Conservation (phyloP, 2,888 invertebrate species). For the Xestia rhomboidea region DNA sequence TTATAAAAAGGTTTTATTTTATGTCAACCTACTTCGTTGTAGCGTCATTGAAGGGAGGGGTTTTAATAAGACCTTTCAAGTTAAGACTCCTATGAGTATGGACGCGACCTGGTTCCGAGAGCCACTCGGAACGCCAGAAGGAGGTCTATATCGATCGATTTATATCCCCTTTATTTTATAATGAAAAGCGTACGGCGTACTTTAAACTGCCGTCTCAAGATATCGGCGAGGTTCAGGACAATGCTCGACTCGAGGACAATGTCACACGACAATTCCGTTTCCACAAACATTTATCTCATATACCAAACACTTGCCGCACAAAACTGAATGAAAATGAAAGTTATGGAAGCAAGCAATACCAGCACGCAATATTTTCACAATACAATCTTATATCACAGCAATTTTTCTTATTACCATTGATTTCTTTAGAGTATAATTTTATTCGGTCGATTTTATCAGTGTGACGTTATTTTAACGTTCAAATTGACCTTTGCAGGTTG, state of each 20-base stretch:
- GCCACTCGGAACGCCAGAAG: slow-evolving; percentile 65
- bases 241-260: slow-evolving; percentile 24
- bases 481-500: slow-evolving; percentile 32
- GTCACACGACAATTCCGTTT: slow-evolving; percentile 21
- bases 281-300: slow-evolving; percentile 49
- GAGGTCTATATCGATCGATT: slow-evolving; percentile 64
- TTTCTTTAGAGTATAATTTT: slow-evolving; percentile 46
- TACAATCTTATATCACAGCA: slow-evolving; percentile 58
- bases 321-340: slow-evolving; percentile 67
- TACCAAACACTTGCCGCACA: slow-evolving; percentile 23
- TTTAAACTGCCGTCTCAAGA: slow-evolving; percentile 20
- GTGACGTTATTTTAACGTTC: slow-evolving; percentile 27
- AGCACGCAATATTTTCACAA: slow-evolving; percentile 70
- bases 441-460: slow-evolving; percentile 44
- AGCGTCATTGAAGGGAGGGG: slow-evolving; percentile 60
- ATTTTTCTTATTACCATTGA: slow-evolving; percentile 29
- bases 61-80: slow-evolving; percentile 71
- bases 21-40: slow-evolving; percentile 46
- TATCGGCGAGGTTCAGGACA: slow-evolving; percentile 34
- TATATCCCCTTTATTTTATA: slow-evolving; percentile 53
- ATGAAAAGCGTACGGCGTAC: slow-evolving; percentile 7
- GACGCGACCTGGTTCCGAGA: slow-evolving; percentile 68
- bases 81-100: slow-evolving; percentile 63
- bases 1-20: slow-evolving; percentile 49
- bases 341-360: slow-evolving; percentile 60